Evolutionary conservation across 2,888 invertebrate species (phyloP).

Genomic region (Mimas tiliae): DNA sequence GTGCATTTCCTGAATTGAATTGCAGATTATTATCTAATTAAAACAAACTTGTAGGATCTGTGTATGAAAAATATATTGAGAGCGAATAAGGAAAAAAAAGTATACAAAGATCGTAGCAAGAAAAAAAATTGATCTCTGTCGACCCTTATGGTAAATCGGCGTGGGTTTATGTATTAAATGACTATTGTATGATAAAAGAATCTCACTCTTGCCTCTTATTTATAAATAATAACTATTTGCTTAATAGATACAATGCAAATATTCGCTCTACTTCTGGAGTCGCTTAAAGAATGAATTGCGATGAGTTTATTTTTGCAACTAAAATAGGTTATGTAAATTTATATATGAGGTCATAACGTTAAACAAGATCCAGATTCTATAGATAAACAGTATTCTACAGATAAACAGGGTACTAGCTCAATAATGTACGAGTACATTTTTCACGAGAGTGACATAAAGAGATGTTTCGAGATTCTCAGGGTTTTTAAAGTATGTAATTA

Average conservation of each 20-base stretch:
- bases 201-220: no score
- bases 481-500: no score
- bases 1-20: neutral
- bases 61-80: no score
- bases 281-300: neutral
- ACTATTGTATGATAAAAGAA: no score
- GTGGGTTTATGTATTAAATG: no score
- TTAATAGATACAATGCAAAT: neutral
- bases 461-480: no score
- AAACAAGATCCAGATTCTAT: neutral
- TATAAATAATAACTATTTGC: neutral
- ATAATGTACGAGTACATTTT: no score
- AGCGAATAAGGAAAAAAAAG: no score
- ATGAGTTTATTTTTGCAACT: conserved; percentile 5
- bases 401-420: neutral
- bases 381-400: neutral
- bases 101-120: no score
- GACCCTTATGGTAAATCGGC: no score
- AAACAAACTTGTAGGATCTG: neutral
- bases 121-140: no score
- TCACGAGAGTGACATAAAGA: no score
- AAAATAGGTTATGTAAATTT: neutral
- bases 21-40: neutral
- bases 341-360: neutral
- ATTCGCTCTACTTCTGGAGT: neutral